Base-by-base conservation (phyloP, 2,888 invertebrate genomes). In the Drosophila lutescens region DNA sequence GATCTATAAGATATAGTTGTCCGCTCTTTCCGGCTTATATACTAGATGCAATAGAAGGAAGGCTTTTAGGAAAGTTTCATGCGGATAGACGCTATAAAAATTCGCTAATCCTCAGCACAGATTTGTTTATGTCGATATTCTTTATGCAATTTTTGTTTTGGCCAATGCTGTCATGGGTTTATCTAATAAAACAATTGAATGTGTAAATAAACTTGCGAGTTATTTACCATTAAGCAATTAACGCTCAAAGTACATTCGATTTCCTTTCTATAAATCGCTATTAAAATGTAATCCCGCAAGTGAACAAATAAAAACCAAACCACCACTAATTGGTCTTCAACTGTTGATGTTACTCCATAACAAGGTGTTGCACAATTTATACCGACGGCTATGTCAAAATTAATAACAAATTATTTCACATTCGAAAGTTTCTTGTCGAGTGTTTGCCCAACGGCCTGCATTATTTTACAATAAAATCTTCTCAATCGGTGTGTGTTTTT, bases 371-470 rank as follows among this genome's bases (percentile, higher is more conserved):
- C 62, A 34, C 47, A 62, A 62, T 62, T 30, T 34, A 34, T 15
- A 13, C 34, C 32, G 38, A 63, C 62, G 26, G 32, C 49, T 49
- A 63, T 63, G 63, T 49, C 65, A 43, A 36, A 63, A 49, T 49
- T 47, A 63, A 63, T 63, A 63, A 34, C 49, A 49, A 49, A 63
- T 63, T 49, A 63, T 49, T 63, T 63, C 47, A 32, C 23, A 63
- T 63, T 63, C 36, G 63, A 63, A 63, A 63, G 62, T 49, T 17
- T 20, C 26, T 49, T n/a, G 62, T 10, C 62, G 32, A 38, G 46
- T 32, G 47, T 47, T 60, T 40, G 13, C 62, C 17, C n/a, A 49
- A 60, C 34, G 20, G 7, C n/a, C n/a, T 61, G 43, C 60, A 26
- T 30, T 44, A 44, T 30, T 53, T 46, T n/a, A 44, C 30, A 63